A percentile compares a stretch with the other conserved stretches of the same genome.
Evolutionary conservation across 2,888 invertebrate genomes (phyloP).

Genomic region (Dastarcus helophoroides): DNA sequence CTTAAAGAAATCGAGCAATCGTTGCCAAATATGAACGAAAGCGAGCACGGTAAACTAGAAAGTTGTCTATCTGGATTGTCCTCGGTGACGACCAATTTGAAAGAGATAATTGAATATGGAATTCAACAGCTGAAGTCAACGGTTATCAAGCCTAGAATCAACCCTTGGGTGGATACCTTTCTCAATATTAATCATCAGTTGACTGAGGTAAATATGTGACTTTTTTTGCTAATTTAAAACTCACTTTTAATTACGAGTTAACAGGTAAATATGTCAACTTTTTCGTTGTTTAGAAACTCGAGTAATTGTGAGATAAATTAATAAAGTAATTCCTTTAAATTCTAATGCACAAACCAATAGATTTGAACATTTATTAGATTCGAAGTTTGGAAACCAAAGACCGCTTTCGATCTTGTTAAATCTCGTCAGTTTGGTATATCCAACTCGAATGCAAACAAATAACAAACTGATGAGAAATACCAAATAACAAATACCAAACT

Average conservation of each 20-base stretch:
- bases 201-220: slow-evolving; percentile 52
- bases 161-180: slow-evolving; percentile 76
- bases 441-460: no score
- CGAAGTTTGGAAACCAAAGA: no score
- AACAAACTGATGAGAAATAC: no score
- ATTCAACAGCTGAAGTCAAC: slow-evolving; percentile 66
- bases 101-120: slow-evolving; percentile 64
- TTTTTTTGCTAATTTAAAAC: no score
- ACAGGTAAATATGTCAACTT: no score
- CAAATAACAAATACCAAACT: no score
- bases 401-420: no score
- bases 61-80: slow-evolving; percentile 55
- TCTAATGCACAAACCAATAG: no score
- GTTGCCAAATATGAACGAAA: slow-evolving; percentile 47
- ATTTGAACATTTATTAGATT: no score
- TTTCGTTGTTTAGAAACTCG: not conserved
- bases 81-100: slow-evolving; percentile 45
- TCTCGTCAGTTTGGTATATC: no score
- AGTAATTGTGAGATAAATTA: not conserved
- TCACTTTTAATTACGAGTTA: no score
- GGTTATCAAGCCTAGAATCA: slow-evolving; percentile 73
- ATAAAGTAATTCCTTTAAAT: no score
- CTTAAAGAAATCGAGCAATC: slow-evolving; percentile 56
- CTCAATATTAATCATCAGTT: slow-evolving; percentile 64
- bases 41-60: slow-evolving; percentile 60